Evolutionary conservation across 2,888 invertebrate genomes (phyloP).

Genomic region (Drosophila borborema): DNA sequence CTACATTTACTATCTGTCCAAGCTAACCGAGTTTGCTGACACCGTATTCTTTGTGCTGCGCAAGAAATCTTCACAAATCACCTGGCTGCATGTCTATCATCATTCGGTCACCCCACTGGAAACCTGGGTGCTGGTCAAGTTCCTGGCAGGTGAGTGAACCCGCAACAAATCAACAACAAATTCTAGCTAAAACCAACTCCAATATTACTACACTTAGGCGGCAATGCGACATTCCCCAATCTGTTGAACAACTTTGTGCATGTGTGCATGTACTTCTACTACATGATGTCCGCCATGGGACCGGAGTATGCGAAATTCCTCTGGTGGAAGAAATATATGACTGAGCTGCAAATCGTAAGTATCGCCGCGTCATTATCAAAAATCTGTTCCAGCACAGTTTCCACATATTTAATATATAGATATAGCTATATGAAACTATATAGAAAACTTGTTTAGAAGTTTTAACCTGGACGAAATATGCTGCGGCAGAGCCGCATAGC

Average conservation of each 20-base stretch:
- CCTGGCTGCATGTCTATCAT: constrained; percentile 96
- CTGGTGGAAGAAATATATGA: constrained; percentile 98
- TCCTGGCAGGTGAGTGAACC: constrained; percentile 88
- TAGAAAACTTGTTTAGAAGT: constrained; percentile 71
- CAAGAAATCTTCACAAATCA: constrained; percentile 95
- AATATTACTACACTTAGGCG: constrained; percentile 86
- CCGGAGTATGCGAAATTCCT: constrained; percentile 94
- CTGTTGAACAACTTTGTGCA: constrained; percentile 97
- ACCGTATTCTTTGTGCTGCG: constrained; percentile 97
- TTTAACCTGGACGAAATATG: constrained; percentile 41
- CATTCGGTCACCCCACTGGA: constrained; percentile 97
- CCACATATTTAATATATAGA: constrained; percentile 9
- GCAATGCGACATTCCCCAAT: constrained; percentile 85
- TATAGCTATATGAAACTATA: not conserved
- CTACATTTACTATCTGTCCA: constrained; percentile 95
- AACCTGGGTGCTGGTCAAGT: constrained; percentile 96
- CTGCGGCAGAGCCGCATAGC: constrained; percentile 37
- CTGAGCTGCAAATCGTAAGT: constrained; percentile 95
- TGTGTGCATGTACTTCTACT: constrained; percentile 97
- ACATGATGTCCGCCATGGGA: constrained; percentile 94
- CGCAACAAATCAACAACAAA: not conserved
- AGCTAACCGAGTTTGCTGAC: constrained; percentile 95
- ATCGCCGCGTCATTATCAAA: constrained; percentile 39
- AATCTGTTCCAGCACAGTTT: constrained; percentile 48
- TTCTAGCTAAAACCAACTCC: not conserved